Evolutionary conservation across 2,888 invertebrate genomes (phyloP).

Genomic region (Agrochola macilenta): DNA sequence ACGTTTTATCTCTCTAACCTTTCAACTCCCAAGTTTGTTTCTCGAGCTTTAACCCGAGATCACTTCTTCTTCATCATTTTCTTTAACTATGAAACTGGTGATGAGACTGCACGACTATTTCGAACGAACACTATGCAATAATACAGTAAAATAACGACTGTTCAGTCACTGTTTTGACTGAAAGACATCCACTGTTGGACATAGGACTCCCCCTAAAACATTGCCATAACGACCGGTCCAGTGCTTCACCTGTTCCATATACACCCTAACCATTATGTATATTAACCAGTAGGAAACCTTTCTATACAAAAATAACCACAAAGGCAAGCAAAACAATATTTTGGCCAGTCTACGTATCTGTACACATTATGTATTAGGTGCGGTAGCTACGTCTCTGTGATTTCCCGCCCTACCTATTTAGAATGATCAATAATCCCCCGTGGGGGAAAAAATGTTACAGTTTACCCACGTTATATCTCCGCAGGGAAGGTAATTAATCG

Average conservation of each 20-base stretch:
- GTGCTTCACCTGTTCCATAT: not conserved
- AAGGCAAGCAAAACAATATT: constrained; percentile 51
- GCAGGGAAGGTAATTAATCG: constrained; percentile 79
- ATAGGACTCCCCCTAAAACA: not conserved
- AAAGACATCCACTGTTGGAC: not conserved
- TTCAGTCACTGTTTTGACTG: not conserved
- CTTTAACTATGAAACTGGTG: not conserved
- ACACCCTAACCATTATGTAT: not conserved
- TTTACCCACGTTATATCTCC: constrained; percentile 73
- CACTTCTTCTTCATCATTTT: constrained; percentile 19
- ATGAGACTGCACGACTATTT: not conserved
- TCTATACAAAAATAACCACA: constrained; percentile 19
- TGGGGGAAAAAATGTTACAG: constrained; percentile 76
- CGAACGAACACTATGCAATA: not conserved
- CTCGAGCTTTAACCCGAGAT: constrained; percentile 10
- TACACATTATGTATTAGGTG: constrained; percentile 62
- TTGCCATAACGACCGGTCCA: not conserved
- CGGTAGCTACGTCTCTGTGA: constrained; percentile 58
- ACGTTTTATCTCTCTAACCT: constrained; percentile 45
- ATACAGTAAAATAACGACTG: not conserved
- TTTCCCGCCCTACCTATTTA: constrained; percentile 71
- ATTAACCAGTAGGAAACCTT: not conserved
- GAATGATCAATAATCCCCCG: constrained; percentile 76
- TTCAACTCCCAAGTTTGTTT: constrained; percentile 39
- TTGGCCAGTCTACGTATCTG: constrained; percentile 51